These are phyloP conservation scores for Anniella stebbinsi DNA, from an alignment of 2,797 vertebrate genomes.

Conservation along the genomic window DNA sequence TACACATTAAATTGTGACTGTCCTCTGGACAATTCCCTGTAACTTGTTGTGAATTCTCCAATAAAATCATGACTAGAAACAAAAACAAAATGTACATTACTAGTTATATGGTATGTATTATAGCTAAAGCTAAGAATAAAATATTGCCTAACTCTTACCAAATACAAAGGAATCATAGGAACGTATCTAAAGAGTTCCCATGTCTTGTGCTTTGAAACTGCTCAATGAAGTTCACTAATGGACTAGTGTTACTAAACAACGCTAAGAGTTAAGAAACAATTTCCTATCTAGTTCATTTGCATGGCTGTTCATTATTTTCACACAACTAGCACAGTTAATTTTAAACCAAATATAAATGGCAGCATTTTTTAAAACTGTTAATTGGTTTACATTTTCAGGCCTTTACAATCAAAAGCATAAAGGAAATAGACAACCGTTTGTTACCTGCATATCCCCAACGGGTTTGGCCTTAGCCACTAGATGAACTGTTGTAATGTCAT, in stretches of 20 bases:
- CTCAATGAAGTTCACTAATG: not conserved
- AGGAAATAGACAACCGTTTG: not conserved
- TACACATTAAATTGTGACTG: slow-evolving; percentile 98
- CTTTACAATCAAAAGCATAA: not conserved
- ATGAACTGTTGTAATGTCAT: not conserved
- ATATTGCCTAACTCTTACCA: not conserved
- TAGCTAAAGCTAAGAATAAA: not conserved
- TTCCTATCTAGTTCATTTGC: not conserved
- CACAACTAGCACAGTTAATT: not conserved
- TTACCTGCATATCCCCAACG: not conserved
- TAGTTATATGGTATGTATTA: not conserved
- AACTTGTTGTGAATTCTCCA: slow-evolving; percentile 98
- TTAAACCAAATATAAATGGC: not conserved
- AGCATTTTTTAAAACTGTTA: not conserved
- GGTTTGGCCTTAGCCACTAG: not conserved
- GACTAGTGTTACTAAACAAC: not conserved
- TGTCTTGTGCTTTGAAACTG: not conserved
- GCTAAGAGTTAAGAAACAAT: not conserved
- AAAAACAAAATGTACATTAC: slow-evolving; percentile 45
- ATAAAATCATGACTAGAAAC: slow-evolving; percentile 94
- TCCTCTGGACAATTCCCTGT: slow-evolving; percentile 94
- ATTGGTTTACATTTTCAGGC: too few species aligned
- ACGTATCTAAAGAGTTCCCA: not conserved
- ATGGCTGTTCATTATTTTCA: not conserved
- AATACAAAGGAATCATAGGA: not conserved